Percentiles rank a stretch among this genome's conserved stretches.
These are phyloP conservation scores for Jordanella pulchra DNA, from an alignment of 2,797 vertebrate species.

Conservation along the genomic window DNA sequence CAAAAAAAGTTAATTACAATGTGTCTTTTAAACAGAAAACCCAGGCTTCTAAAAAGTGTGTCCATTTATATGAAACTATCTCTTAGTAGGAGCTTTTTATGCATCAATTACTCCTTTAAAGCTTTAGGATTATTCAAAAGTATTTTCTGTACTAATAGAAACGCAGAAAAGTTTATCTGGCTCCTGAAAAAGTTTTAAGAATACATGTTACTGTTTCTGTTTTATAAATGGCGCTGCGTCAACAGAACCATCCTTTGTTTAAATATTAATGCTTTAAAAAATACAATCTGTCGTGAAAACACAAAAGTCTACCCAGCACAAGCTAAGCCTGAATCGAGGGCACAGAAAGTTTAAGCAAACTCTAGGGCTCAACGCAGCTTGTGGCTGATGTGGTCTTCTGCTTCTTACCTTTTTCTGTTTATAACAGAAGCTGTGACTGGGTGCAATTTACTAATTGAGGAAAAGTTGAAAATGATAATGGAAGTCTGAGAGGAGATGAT, in stretches of 20 bases:
- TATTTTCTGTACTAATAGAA: background rate
- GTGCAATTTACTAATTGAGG: conserved; percentile 44
- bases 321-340: conserved; percentile 14
- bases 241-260: conserved; percentile 9
- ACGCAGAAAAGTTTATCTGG: background rate
- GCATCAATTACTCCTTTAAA: no score
- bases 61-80: no score
- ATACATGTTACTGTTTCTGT: background rate
- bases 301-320: conserved; percentile 24
- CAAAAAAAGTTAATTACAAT: no score
- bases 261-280: conserved; percentile 35
- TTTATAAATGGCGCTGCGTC: conserved; percentile 8
- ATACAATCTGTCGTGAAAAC: conserved; percentile 14
- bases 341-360: conserved; percentile 27
- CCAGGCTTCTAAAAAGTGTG: no score
- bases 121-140: background rate
- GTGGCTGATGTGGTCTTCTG: conserved; percentile 48
- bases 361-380: conserved; percentile 21
- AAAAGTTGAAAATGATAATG: conserved; percentile 50
- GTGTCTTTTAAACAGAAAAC: no score
- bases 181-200: background rate
- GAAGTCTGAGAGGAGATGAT: conserved; percentile 40
- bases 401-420: conserved; percentile 21
- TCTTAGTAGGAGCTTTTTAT: no score
- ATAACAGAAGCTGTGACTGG: conserved; percentile 39